Percentiles rank a stretch among this genome's conserved stretches.
Evolutionary conservation across 2,797 vertebrate genomes (phyloP).

Genomic region (Bradypodion pumilum): DNA sequence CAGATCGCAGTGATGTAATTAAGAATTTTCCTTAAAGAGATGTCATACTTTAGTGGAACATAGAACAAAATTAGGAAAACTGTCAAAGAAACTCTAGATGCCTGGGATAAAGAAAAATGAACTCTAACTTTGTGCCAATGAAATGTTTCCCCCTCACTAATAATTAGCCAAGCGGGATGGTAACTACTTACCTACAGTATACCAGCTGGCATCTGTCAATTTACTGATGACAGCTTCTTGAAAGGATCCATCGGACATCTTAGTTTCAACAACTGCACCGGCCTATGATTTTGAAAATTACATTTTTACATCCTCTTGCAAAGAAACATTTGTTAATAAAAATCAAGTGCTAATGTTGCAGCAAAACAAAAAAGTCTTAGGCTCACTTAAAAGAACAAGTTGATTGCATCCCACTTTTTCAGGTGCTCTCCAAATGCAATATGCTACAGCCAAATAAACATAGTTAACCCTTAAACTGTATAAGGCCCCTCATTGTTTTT

Average conservation of each 20-base stretch:
- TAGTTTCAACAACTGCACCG: conserved; percentile 93
- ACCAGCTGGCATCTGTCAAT: conserved; percentile 95
- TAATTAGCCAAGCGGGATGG: not conserved
- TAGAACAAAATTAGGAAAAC: not conserved
- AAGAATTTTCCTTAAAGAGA: not conserved
- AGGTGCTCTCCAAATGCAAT: no score
- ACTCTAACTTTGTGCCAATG: not conserved
- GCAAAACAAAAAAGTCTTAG: no score
- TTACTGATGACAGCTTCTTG: conserved; percentile 92
- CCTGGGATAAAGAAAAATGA: not conserved
- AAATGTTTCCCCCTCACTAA: no score
- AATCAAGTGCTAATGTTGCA: not conserved
- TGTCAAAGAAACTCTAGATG: not conserved
- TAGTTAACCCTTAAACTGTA: no score
- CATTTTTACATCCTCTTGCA: not conserved
- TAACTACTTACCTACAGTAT: conserved; percentile 89
- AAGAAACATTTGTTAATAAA: not conserved
- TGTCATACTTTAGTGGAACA: not conserved
- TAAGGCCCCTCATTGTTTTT: no score
- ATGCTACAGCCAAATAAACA: no score
- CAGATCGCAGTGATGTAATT: not conserved
- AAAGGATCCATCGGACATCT: conserved; percentile 85
- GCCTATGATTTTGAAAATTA: conserved; percentile 78
- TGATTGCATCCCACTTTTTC: no score
- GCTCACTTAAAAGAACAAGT: no score